Percentiles rank a stretch among this genome's conserved stretches.
These are phyloP conservation scores for Sisyra terminalis DNA, from an alignment of 2,888 invertebrate genomes.

Conservation along the genomic window DNA sequence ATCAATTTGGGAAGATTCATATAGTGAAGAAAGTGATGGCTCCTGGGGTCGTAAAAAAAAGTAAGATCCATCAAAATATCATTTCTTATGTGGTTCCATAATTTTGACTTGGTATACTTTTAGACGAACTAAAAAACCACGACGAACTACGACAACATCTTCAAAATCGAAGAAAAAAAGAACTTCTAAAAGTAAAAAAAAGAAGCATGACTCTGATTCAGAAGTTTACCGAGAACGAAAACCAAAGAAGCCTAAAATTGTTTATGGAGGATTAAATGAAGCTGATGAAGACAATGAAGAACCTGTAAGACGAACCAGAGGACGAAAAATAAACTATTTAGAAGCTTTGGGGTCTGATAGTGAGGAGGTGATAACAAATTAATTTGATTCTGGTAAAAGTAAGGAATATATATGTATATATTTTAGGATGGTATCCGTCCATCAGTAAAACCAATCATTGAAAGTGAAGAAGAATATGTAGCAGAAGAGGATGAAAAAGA, in stretches of 20 bases:
- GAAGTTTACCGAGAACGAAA: constrained; percentile 26
- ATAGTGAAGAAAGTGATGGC: constrained; percentile 41
- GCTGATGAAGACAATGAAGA: constrained; percentile 37
- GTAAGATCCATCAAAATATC: too few species aligned
- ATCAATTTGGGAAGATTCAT: constrained; percentile 39
- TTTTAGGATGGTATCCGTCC: constrained; percentile 1
- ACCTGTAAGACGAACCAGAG: constrained; percentile 49
- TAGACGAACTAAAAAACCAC: constrained; percentile 5
- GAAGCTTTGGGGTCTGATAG: constrained; percentile 60
- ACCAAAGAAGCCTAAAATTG: constrained; percentile 25
- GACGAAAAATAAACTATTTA: constrained; percentile 58
- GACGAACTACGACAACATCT: not conserved
- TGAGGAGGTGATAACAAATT: constrained; percentile 39
- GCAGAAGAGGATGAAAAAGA: constrained; percentile 26
- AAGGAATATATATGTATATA: not conserved
- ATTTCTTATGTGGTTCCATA: too few species aligned
- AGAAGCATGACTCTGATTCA: constrained; percentile 21
- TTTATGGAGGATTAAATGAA: constrained; percentile 39
- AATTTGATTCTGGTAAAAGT: constrained; percentile 2
- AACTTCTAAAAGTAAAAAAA: constrained; percentile 29
- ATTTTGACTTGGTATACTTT: too few species aligned
- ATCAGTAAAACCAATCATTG: constrained; percentile 17
- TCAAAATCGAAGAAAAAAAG: constrained; percentile 25
- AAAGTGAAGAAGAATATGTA: constrained; percentile 33
- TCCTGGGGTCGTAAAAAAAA: constrained; percentile 34